Conservation (phyloP, 2,888 invertebrate genomes). For the Dermolepida albohirtum region DNA sequence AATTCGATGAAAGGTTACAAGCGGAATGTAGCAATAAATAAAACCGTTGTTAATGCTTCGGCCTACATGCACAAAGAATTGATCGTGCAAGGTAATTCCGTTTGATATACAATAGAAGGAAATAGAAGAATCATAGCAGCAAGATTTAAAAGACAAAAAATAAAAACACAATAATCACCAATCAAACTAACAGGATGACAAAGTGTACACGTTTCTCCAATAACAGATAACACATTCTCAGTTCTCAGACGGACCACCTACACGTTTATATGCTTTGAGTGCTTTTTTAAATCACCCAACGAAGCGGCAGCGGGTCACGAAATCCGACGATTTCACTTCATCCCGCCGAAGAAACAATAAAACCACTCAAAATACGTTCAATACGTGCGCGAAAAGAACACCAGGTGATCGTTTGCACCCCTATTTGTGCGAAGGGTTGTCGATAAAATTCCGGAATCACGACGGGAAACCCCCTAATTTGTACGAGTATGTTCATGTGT, state of each 20-base stretch:
- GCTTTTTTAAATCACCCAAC: conserved; percentile 41
- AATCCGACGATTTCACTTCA: conserved; percentile 46
- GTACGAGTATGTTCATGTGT: conserved; percentile 54
- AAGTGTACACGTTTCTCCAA: conserved; percentile 37
- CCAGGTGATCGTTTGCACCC: conserved; percentile 40
- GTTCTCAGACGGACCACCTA: conserved; percentile 34
- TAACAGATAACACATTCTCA: conserved; percentile 37
- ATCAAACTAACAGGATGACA: conserved; percentile 37
- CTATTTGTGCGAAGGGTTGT: conserved; percentile 24
- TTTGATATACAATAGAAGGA: conserved; percentile 10
- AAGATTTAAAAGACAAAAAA: conserved; percentile 33
- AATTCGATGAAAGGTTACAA: conserved; percentile 9
- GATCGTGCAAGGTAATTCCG: conserved; percentile 14
- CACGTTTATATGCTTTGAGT: conserved; percentile 28
- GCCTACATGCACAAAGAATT: conserved; percentile 7
- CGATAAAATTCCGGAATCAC: conserved; percentile 36
- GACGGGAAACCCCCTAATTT: conserved; percentile 36
- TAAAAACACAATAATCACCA: conserved; percentile 36
- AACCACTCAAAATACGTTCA: conserved; percentile 45
- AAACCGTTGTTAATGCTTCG: conserved; percentile 1
- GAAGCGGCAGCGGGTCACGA: conserved; percentile 40
- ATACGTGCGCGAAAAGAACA: conserved; percentile 44
- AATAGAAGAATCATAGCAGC: background rate
- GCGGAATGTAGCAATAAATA: conserved; percentile 2
- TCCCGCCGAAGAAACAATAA: conserved; percentile 45